Conservation (phyloP, 2,797 vertebrate genomes). For the Gymnothorax javanicus region DNA sequence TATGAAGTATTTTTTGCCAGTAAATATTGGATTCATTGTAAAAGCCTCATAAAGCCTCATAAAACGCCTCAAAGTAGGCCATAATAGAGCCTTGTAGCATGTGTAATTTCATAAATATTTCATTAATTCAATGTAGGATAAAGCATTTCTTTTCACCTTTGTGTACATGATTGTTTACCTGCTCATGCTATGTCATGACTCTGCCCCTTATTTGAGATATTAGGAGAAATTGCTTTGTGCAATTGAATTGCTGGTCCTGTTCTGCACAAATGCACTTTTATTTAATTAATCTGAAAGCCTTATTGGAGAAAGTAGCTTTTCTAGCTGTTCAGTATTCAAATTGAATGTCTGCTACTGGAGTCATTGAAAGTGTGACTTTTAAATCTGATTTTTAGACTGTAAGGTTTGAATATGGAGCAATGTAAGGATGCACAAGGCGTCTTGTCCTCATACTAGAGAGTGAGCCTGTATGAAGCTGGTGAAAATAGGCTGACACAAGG, state of each 20-base stretch:
- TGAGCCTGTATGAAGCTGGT: not conserved
- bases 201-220: not conserved
- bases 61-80: not conserved
- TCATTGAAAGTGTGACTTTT: not conserved
- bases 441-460: not conserved
- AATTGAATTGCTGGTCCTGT: not conserved
- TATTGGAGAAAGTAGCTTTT: slow-evolving; percentile 11
- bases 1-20: not conserved
- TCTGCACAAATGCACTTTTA: not conserved
- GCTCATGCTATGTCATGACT: not conserved
- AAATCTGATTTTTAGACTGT: not conserved
- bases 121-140: not conserved
- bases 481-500: not conserved
- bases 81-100: not conserved
- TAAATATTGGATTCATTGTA: not conserved
- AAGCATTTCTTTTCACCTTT: not conserved
- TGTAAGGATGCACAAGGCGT: not conserved
- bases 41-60: too few relatives aligned
- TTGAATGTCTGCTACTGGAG: not conserved
- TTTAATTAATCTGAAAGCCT: slow-evolving; percentile 12
- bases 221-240: not conserved
- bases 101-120: not conserved
- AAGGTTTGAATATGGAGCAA: not conserved
- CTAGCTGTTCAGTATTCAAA: slow-evolving; percentile 9
- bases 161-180: not conserved